These are phyloP conservation scores for Brachypteracias leptosomus DNA, from an alignment of 2,113 vertebrate species.

Conservation along the genomic window DNA sequence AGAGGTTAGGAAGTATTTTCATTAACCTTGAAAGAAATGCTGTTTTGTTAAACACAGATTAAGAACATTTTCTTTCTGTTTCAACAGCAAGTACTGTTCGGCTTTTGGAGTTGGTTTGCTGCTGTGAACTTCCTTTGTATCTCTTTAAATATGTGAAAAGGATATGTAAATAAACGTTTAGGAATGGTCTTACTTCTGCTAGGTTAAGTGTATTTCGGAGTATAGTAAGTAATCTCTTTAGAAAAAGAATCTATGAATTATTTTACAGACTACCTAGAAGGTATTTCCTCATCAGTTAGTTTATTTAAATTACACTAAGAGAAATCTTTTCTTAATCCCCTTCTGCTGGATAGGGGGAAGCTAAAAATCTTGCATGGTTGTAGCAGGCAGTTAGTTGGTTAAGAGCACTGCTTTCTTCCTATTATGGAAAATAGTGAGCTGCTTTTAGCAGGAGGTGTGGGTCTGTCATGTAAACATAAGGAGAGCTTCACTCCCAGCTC, in stretches of 20 bases:
- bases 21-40: neutral
- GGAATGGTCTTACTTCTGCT: neutral
- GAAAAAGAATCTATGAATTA: neutral
- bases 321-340: neutral
- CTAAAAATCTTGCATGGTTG: neutral
- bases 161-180: neutral
- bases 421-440: conserved; percentile 43
- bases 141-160: neutral
- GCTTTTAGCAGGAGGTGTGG: conserved; percentile 48
- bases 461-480: conserved; percentile 29
- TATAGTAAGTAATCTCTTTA: neutral
- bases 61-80: neutral
- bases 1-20: neutral
- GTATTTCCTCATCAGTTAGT: neutral
- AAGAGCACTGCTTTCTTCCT: conserved; percentile 53
- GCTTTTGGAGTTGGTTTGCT: neutral
- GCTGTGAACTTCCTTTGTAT: neutral
- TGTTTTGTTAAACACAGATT: neutral
- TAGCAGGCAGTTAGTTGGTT: neutral
- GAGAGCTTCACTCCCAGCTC: conserved; percentile 24
- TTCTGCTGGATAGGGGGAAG: neutral
- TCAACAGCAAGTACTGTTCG: neutral
- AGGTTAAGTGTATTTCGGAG: neutral
- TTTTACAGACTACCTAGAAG: neutral
- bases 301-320: neutral